Evolutionary conservation across 2,888 invertebrate genomes (phyloP).

Genomic region (Lissonota sp.): DNA sequence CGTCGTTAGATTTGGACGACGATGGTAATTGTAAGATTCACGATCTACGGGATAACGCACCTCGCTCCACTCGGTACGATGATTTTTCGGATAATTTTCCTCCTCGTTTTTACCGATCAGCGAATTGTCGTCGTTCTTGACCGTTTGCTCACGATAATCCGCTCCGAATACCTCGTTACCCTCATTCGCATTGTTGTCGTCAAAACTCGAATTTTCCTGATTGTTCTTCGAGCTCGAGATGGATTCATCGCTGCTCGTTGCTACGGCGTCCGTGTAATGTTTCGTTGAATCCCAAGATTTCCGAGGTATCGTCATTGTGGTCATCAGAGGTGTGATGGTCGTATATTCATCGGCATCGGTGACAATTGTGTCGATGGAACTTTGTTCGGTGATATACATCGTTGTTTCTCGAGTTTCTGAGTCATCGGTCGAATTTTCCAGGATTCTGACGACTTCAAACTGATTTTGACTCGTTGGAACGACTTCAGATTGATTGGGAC

Average conservation of each 20-base stretch:
- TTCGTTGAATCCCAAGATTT: slow-evolving; percentile 79
- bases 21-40: slow-evolving; percentile 52
- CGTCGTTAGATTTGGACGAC: slow-evolving; percentile 50
- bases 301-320: slow-evolving; percentile 71
- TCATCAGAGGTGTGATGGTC: slow-evolving; percentile 48
- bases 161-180: slow-evolving; percentile 50
- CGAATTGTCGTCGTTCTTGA: slow-evolving; percentile 74
- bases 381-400: slow-evolving; percentile 68
- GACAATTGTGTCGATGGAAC: slow-evolving; percentile 71
- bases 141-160: slow-evolving; percentile 28
- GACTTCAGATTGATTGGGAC: slow-evolving; percentile 23
- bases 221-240: slow-evolving; percentile 67
- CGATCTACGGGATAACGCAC: slow-evolving; percentile 74
- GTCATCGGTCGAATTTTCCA: slow-evolving; percentile 38
- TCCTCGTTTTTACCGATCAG: slow-evolving; percentile 71
- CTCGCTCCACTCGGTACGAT: slow-evolving; percentile 79
- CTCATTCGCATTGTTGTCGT: slow-evolving; percentile 74
- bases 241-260: slow-evolving; percentile 81
- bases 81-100: slow-evolving; percentile 81
- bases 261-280: slow-evolving; percentile 80
- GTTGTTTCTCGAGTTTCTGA: slow-evolving; percentile 73
- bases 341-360: slow-evolving; percentile 21
- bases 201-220: slow-evolving; percentile 65
- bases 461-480: slow-evolving; percentile 12
- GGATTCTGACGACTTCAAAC: not conserved